phyloP scores from a whole-genome alignment of 2,113 vertebrate genomes.

The Bagarius yarrelli region DNA sequence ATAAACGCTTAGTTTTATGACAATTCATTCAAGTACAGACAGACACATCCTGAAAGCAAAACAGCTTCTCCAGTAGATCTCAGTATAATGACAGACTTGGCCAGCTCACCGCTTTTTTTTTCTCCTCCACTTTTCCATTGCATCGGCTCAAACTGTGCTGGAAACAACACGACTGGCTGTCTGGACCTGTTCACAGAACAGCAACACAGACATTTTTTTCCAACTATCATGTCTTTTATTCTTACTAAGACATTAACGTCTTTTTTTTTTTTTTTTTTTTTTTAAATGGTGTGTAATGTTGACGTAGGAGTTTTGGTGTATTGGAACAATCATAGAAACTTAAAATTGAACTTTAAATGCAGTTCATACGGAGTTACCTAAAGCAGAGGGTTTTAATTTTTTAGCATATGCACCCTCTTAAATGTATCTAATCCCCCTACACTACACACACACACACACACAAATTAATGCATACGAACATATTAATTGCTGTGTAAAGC shows the following conservation, averaged over 20 bases:
- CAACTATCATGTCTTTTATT: background rate
- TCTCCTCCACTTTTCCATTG: slow-evolving; percentile 40
- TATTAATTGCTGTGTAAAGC: too few species aligned
- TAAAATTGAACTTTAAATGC: too few species aligned
- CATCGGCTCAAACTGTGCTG: slow-evolving; percentile 19
- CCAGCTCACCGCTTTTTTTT: slow-evolving; percentile 18
- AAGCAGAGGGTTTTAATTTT: too few species aligned
- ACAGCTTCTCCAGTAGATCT: background rate
- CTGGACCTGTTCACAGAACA: slow-evolving; percentile 15
- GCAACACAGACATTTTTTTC: background rate
- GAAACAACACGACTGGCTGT: slow-evolving; percentile 21
- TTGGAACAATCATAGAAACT: too few species aligned
- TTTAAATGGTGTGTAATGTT: too few species aligned
- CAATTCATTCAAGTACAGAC: background rate
- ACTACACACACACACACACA: too few species aligned
- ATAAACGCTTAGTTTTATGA: background rate
- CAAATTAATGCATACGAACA: too few species aligned
- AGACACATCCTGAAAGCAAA: slow-evolving; percentile 18
- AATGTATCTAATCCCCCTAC: too few species aligned
- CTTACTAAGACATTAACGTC: background rate
- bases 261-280: background rate
- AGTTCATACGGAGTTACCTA: too few species aligned
- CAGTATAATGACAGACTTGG: slow-evolving; percentile 21
- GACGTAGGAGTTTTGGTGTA: too few species aligned
- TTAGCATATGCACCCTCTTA: too few species aligned